Percentiles rank a stretch among this genome's conserved stretches.
These are phyloP conservation scores for Diphyllodes magnificus DNA, from an alignment of 2,113 vertebrate species.

Conservation along the genomic window DNA sequence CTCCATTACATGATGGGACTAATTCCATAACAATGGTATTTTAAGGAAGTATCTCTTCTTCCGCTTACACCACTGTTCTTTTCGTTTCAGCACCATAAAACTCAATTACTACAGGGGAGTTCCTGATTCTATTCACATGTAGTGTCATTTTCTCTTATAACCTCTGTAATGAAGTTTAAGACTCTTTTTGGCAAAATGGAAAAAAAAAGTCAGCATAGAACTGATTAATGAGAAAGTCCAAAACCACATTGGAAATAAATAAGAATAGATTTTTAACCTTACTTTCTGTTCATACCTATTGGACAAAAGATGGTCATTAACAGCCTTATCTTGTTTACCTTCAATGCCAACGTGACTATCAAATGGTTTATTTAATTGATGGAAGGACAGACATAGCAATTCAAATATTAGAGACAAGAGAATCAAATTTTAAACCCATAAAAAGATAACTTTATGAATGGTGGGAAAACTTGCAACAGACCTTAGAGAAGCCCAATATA, in stretches of 20 bases:
- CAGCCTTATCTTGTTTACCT: not conserved
- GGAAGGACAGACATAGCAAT: not conserved
- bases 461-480: not conserved
- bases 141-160: not conserved
- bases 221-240: not conserved
- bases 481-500: not conserved
- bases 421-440: not conserved
- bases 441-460: not conserved
- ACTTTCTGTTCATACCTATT: not conserved
- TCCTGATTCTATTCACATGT: not conserved
- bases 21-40: not conserved
- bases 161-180: not conserved
- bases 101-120: not conserved
- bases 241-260: not conserved
- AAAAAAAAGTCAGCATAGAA: not conserved
- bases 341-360: not conserved
- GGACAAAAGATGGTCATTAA: not conserved
- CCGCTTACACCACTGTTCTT: not conserved
- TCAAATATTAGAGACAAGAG: not conserved
- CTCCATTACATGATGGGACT: not conserved
- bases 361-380: not conserved
- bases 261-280: not conserved
- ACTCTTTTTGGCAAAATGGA: not conserved
- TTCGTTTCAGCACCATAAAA: not conserved
- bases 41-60: not conserved